Conservation (phyloP, 2,113 vertebrate species). For the Riparia riparia region DNA sequence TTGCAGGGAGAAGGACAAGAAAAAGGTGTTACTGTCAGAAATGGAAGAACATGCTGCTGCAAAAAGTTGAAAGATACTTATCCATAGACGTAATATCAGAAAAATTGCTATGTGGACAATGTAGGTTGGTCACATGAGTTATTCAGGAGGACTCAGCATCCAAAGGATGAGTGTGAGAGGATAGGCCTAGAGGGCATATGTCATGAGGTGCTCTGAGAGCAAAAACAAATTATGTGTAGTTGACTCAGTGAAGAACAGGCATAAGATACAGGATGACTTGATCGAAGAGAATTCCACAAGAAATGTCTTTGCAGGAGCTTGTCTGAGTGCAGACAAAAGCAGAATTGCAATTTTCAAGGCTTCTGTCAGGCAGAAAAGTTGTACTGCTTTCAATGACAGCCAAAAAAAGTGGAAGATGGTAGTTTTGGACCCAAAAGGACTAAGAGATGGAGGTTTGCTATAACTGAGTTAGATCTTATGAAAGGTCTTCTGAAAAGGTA, state of each 20-base stretch:
- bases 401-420: not conserved
- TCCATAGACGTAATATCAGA: not conserved
- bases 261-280: not conserved
- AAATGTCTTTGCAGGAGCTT: not conserved
- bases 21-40: not conserved
- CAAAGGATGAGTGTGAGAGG: not conserved
- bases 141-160: not conserved
- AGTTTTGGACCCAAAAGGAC: not conserved
- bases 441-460: not conserved
- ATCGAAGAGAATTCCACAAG: not conserved
- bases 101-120: not conserved
- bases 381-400: not conserved
- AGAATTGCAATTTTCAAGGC: not conserved
- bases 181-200: not conserved
- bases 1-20: not conserved
- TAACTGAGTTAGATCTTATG: not conserved
- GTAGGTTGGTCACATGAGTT: not conserved
- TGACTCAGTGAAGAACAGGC: not conserved
- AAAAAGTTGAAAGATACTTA: not conserved
- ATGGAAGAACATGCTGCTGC: not conserved
- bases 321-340: not conserved
- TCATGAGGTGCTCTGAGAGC: not conserved
- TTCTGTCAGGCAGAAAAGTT: not conserved
- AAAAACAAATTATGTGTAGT: not conserved
- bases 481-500: not conserved